These are phyloP conservation scores for Lasioglossum villosulum DNA, from an alignment of 2,888 invertebrate species.

Conservation along the genomic window DNA sequence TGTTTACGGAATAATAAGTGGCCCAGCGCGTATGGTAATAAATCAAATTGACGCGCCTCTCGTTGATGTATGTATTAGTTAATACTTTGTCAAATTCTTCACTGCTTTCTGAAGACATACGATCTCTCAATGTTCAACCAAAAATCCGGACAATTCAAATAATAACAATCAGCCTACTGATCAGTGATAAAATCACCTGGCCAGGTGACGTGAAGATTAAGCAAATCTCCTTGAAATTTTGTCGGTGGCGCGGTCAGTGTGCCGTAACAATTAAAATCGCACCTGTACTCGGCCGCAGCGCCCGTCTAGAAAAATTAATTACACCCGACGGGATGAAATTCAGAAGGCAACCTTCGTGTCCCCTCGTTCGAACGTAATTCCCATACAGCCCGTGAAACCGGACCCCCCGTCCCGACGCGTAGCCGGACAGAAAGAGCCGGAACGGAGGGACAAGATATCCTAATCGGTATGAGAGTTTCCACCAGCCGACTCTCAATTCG, in stretches of 20 bases:
- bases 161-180: neutral
- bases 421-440: constrained; percentile 28
- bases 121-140: no score
- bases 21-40: neutral
- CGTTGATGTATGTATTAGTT: no score
- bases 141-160: no score
- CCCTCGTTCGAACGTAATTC: constrained; percentile 28
- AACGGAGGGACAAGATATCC: constrained; percentile 59
- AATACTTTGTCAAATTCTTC: no score
- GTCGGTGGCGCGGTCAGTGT: neutral
- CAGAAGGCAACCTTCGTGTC: constrained; percentile 9
- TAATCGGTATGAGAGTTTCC: constrained; percentile 74
- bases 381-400: constrained; percentile 21
- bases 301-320: constrained; percentile 20
- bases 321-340: constrained; percentile 10
- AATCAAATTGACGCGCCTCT: neutral
- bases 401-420: neutral
- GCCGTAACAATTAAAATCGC: constrained; percentile 17
- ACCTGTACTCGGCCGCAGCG: neutral
- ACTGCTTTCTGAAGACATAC: no score
- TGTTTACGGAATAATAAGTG: constrained; percentile 36
- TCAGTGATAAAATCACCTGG: neutral
- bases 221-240: neutral
- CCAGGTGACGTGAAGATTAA: neutral
- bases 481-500: constrained; percentile 76